Base-by-base conservation (phyloP, 2,888 invertebrate species). In the Cyaniris semiargus region DNA sequence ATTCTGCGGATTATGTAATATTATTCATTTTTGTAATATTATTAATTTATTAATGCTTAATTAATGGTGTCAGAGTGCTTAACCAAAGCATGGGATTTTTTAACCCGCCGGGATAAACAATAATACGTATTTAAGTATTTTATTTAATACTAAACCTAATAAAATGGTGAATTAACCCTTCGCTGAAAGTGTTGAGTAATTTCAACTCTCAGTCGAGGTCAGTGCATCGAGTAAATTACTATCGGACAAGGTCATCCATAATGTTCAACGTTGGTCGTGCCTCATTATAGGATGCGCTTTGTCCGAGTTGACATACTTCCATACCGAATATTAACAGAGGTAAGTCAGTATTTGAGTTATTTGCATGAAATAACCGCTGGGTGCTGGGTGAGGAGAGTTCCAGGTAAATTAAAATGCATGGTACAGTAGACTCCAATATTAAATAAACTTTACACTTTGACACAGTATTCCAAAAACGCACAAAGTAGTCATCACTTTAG, bases 351-450 rank as follows among this genome's bases (percentile, higher is more conserved):
- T 85, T 85, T 84, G 80, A 80, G 80, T 80, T 79, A 82, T 85
- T 83, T 83, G 89, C 90, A 91, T 92, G 91, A 83, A 81, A 82
- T 80, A 80, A 80, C 78, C 81, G 48, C 74, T 48, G 53, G 91
- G 92, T 92, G 89, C 88, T 88, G 93, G 93, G 86, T 83, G 87
- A 86, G 85, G 87, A 81, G 83, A 82, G 86, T 82, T 83, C 82
- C 85, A 91, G 92, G 92, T 93, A 91, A 89, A 75, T 78, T 66
- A 66, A 76, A 79, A 76, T 87, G 92, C 91, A 91, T 90, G 91
- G 81, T 83, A 84, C 81, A 86, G 85, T 88, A 87, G 86, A 88
- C 91, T 93, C 92, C 93, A 93, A 92, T 91, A 90, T 90, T 92
- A 92, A 93, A 91, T 87, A 86, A 84, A 84, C 90, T 74, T 79